Evolutionary conservation across 1,140 invertebrate species (phyloP), one percentile per base, ranked within the genome.

Genomic region (Cydia fagiglandana): DNA sequence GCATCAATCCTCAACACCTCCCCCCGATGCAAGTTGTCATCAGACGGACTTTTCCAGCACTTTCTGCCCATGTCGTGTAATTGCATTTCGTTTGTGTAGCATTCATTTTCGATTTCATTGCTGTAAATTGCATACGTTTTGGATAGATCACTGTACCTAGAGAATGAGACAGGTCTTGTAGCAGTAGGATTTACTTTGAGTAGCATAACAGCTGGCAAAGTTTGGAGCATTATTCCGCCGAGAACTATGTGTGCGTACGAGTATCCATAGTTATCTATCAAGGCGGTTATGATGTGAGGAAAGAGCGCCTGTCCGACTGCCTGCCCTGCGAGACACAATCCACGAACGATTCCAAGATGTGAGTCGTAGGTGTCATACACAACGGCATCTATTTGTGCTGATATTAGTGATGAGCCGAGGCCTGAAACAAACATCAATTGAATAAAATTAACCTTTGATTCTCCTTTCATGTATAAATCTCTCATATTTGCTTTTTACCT

Each of bases 41-140:
- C 91, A 7, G 91, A 92, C 15, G 92, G 93, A 84, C 86, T 93
- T 81, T 91, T 88, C 93, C 93, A 94, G 78, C 86, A 87, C 86
- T 93, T 93, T 77, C 86, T 88, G 73, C 87, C 83, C 78, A 93
- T 78, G 75, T 90, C 89, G 64, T 91, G 86, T 47, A 93, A 77
- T 83, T 89, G 92, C 64, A 93, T 77, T 79, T 93, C 91, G 41
- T 86, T 86, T 34, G 82, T 79, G 76, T 84, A 86, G 74, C 82
- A 83, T 75, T 83, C 85, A 45, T 88, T 84, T 24, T 88, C 76
- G 1, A 78, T 82, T 68, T 90, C 87, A 56, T 93, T 90, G 61
- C 84, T 87, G 75, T 89, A 93, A 7, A 86, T 76, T 50, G 86
- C 85, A 76, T 93, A 93, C 15, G 84, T 85, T 85, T 88, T 88